Evolutionary conservation across 2,797 vertebrate species (phyloP).

Genomic region (Craterocephalus amniculus): DNA sequence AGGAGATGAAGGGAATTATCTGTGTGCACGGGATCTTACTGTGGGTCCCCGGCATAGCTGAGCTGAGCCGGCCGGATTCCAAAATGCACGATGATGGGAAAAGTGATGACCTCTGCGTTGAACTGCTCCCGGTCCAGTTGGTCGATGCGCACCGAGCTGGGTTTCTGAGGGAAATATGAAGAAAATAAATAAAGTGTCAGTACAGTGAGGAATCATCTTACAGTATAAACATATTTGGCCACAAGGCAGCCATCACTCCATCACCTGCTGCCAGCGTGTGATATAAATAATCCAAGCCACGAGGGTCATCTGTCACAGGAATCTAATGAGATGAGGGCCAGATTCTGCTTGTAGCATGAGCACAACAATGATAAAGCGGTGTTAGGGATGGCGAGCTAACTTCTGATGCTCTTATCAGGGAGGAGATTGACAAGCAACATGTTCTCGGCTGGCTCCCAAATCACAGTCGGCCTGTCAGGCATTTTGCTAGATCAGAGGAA

Average conservation of each 20-base stretch:
- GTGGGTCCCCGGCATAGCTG: slow-evolving; percentile 98
- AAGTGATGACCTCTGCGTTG: slow-evolving; percentile 98
- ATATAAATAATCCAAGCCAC: slow-evolving; percentile 43
- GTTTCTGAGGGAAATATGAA: slow-evolving; percentile 84
- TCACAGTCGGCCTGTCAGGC: slow-evolving; percentile 63
- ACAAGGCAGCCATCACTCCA: slow-evolving; percentile 39
- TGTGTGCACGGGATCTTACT: slow-evolving; percentile 84
- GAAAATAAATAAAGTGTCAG: slow-evolving; percentile 7
- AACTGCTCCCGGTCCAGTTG: slow-evolving; percentile 98
- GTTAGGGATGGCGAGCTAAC: slow-evolving; percentile 30
- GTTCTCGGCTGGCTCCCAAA: slow-evolving; percentile 58
- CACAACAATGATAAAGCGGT: slow-evolving; percentile 41
- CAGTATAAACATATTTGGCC: slow-evolving; percentile 18
- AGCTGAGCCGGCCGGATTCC: slow-evolving; percentile 98
- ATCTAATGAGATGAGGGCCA: slow-evolving; percentile 17
- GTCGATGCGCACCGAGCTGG: slow-evolving; percentile 98
- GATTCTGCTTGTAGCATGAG: neutral
- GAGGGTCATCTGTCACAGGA: slow-evolving; percentile 38
- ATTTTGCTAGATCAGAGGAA: slow-evolving; percentile 58
- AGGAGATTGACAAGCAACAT: slow-evolving; percentile 65
- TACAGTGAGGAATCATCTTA: neutral
- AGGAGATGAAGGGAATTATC: slow-evolving; percentile 5
- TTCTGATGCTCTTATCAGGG: slow-evolving; percentile 50
- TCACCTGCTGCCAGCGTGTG: slow-evolving; percentile 25
- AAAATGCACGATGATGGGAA: slow-evolving; percentile 98